A percentile compares a stretch with the other conserved stretches of the same genome.
Conservation (phyloP, 2,888 invertebrate species). For the Alsophila aescularia region DNA sequence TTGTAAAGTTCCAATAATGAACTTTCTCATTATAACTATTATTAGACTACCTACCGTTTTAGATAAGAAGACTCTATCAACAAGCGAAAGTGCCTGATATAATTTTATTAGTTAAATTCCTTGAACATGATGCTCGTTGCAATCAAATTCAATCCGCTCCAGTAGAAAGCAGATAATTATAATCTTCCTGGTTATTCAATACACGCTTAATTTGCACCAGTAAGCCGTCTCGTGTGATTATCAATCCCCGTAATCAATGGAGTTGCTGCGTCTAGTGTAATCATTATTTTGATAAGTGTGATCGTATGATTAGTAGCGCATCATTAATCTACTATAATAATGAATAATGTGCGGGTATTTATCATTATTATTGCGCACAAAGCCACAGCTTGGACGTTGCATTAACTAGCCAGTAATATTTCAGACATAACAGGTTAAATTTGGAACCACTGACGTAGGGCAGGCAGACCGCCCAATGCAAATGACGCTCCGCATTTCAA, state of each 20-base stretch:
- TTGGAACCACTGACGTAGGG: constrained; percentile 63
- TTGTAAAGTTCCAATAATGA: background rate
- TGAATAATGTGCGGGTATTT: constrained; percentile 14
- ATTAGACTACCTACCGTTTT: background rate
- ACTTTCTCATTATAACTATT: no score
- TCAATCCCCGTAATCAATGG: constrained; percentile 34
- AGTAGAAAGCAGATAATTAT: constrained; percentile 49
- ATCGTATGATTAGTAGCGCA: constrained; percentile 23
- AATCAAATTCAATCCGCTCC: constrained; percentile 25
- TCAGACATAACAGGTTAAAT: constrained; percentile 66
- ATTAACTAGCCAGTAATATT: constrained; percentile 60
- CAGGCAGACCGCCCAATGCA: constrained; percentile 54
- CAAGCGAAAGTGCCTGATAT: constrained; percentile 1
- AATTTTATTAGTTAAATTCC: background rate
- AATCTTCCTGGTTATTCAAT: constrained; percentile 38
- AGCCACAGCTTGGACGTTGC: constrained; percentile 49
- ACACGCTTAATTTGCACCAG: constrained; percentile 27
- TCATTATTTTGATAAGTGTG: constrained; percentile 16
- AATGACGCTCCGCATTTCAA: constrained; percentile 29
- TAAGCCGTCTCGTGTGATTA: constrained; percentile 36
- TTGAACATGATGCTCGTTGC: background rate
- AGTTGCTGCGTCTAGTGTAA: constrained; percentile 18
- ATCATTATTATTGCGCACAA: constrained; percentile 31
- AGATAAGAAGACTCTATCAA: background rate
- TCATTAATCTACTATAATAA: constrained; percentile 26